A percentile compares a stretch with the other conserved stretches of the same genome.
phyloP scores from a whole-genome alignment of 37 sponge, comb jelly and placozoan species.

The Aplysina aerophoba region DNA sequence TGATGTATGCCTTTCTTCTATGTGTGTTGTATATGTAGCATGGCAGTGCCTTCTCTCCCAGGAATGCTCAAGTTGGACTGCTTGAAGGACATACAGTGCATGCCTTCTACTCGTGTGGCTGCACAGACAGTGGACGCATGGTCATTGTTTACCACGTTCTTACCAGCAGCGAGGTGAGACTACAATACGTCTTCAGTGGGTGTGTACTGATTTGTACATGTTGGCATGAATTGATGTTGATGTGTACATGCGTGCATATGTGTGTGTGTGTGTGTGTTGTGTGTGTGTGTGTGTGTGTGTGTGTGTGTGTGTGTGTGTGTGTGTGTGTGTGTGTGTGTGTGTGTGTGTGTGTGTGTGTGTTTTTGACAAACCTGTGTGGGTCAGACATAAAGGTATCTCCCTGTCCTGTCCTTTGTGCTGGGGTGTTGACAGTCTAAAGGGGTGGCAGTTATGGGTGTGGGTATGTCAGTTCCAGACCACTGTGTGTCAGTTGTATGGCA shows the following conservation, averaged over 20 bases:
- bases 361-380: not conserved
- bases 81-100: not conserved
- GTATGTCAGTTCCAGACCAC: too few species aligned
- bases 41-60: constrained; percentile 18
- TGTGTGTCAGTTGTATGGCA: too few species aligned
- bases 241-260: not conserved
- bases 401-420: too few species aligned
- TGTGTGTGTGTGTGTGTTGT: too few species aligned
- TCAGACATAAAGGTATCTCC: too few species aligned
- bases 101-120: constrained; percentile 13
- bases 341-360: constrained; percentile 13
- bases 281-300: too few species aligned
- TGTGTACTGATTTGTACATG: not conserved
- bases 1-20: too few species aligned
- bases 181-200: too few species aligned
- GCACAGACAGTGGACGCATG: not conserved
- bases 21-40: not conserved
- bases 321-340: not conserved
- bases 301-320: too few species aligned
- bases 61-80: not conserved
- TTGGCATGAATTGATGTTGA: too few species aligned
- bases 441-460: too few species aligned
- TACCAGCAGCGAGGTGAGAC: constrained; percentile 20
- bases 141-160: constrained; percentile 6
- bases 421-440: too few species aligned